Evolutionary conservation across 2,888 invertebrate species (phyloP), one percentile per base, ranked within the genome.

Genomic region (Silvanus unidentatus): DNA sequence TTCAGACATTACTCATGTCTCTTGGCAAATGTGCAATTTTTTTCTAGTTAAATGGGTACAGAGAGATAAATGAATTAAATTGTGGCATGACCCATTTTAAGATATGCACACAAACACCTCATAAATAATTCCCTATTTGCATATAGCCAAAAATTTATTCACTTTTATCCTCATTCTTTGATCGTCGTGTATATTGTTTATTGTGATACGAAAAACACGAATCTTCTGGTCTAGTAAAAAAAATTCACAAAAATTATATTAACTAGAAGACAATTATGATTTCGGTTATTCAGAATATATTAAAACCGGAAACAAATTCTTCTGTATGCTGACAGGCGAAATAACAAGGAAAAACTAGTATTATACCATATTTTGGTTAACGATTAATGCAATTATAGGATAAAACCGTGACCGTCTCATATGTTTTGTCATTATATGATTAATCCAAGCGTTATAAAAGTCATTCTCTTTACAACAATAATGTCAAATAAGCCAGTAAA

Each of bases 11-110:
- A 32, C 5, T 32, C 32, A 32, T 32, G 32, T 32, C 32, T 32
- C 32, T 32, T 32, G 32, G 32, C 32, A 32, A n/a, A 32, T 32
- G 32, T 32, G 32, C 32, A 32, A 32, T 32, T 32, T 22, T 22
- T 22, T 32, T 32, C 32, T 12, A 3, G 3, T 12, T 32, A 28
- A 28, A 28, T 28, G 28, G 28, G 8, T n/a, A n/a, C n/a, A n/a
- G 22, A 32, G n/a, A 32, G 32, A 32, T 32, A 32, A 32, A 32
- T 32, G 32, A 32, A 32, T 32, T 5, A 32, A 32, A 11, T 12
- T 32, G 32, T 12, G 3, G 10, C 32, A 11, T 32, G 32, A 32
- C 32, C 32, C 32, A 32, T 32, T 32, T 32, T 32, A 32, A 12
- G 11, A 32, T 22, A 32, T 32, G 32, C 5, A 32, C 22, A 22